Evolutionary conservation across 2,888 invertebrate genomes (phyloP).

Genomic region (Cerastis rubricosa): DNA sequence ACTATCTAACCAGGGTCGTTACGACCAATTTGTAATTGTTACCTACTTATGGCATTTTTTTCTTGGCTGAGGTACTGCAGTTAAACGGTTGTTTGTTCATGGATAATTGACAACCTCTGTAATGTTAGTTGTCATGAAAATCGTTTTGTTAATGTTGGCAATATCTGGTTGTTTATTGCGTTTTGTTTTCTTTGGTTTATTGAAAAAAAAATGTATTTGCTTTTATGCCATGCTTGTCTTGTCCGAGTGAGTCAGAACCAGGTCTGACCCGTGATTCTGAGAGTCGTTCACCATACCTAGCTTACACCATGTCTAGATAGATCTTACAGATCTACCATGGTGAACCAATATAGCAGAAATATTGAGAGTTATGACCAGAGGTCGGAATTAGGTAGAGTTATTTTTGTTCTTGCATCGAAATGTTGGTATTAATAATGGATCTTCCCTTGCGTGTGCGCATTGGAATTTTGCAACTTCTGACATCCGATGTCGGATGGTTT

Average conservation of each 20-base stretch:
- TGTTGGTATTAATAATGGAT: too few relatives aligned
- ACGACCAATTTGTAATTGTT: constrained; percentile 87
- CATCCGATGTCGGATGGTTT: too few relatives aligned
- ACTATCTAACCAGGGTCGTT: constrained; percentile 85
- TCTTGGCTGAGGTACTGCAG: constrained; percentile 65
- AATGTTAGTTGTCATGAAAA: constrained; percentile 36
- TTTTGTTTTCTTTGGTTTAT: neutral
- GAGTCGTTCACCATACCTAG: neutral
- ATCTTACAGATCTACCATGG: neutral
- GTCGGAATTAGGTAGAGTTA: too few relatives aligned
- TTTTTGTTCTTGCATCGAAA: too few relatives aligned
- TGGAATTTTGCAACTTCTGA: too few relatives aligned
- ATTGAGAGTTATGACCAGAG: neutral
- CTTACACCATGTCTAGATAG: neutral
- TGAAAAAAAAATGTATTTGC: neutral
- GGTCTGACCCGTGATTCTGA: too few relatives aligned
- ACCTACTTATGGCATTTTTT: constrained; percentile 84
- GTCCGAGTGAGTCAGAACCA: too few relatives aligned
- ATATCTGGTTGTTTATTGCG: neutral
- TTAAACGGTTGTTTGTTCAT: constrained; percentile 71
- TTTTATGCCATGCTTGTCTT: neutral
- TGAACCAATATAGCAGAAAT: neutral
- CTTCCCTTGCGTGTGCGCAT: too few relatives aligned
- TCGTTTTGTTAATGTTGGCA: constrained; percentile 14
- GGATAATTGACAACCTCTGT: constrained; percentile 58